Base-by-base conservation (phyloP, 2,797 vertebrate genomes). In the Echeneis naucrates region DNA sequence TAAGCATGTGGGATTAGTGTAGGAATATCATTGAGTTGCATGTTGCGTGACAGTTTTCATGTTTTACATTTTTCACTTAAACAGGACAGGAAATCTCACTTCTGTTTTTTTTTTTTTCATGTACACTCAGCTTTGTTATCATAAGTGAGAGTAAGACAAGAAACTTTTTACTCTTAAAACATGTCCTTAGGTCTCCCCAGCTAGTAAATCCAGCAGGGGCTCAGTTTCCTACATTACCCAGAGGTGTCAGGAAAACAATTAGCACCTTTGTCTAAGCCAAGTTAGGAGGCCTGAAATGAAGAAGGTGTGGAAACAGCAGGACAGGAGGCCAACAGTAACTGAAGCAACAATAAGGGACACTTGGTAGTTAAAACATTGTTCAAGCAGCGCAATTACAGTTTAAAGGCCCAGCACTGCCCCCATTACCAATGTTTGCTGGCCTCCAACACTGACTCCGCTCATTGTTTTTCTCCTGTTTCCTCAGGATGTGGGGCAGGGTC, bases 381-480 rank as follows among this genome's bases (percentile, higher is more conserved):
- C 21, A 3, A 51, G 76, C 72, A 78, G 42, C 80, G 66, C 27
- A 76, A 73, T 69, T 50, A 64, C 72, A 65, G 56, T 50, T 45
- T 62, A 37, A 24, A 53, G 50, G n/a, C 59, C 72, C 40, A 57
- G 51, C 52, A 63, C 80, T 61, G 78, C 76, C 76, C 63, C 53
- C 58, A 58, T 30, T 9, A 60, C 58, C 60, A 57, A 27, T 40
- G 65, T 73, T 67, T 50, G 66, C 65, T 61, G 80, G 80, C 80
- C 78, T 86, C 55, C 73, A 72, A 80, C 77, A 24, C 75, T 72
- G 77, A 89, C 78, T 83, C 84, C 37, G 64, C 84, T 90, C 86
- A 88, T 90, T 92, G 90, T 93, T 93, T 94, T 90, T 69, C 76
- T 74, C 78, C 69, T 35, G 74, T 90, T 95, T 95, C 93, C 93